These are phyloP conservation scores for Simalia tracyae DNA, from an alignment of 2,797 vertebrate genomes.

Conservation along the genomic window DNA sequence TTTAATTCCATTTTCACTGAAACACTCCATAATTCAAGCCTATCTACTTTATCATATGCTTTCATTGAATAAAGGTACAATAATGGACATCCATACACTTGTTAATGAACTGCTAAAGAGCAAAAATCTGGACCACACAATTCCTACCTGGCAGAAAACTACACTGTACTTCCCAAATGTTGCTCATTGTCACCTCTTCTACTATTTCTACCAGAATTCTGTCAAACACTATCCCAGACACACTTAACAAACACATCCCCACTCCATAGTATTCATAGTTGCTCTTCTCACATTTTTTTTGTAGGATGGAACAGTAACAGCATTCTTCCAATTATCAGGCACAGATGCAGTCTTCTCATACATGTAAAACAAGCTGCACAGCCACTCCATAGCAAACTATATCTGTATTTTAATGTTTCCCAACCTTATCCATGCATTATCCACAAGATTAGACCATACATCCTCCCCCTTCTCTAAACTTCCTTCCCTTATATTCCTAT, in stretches of 20 bases:
- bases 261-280: background rate
- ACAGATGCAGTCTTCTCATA: background rate
- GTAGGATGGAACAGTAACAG: background rate
- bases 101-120: background rate
- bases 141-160: background rate
- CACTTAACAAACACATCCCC: background rate
- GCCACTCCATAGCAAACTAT: too few species aligned
- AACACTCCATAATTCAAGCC: too few species aligned
- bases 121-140: background rate
- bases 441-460: background rate
- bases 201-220: background rate
- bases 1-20: too few species aligned
- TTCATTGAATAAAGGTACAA: too few species aligned
- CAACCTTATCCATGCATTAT: background rate
- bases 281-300: background rate
- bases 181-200: background rate
- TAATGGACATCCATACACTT: background rate
- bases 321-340: background rate
- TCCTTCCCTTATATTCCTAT: background rate
- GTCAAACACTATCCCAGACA: background rate
- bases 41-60: too few species aligned
- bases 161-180: background rate
- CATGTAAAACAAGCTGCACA: background rate
- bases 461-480: background rate
- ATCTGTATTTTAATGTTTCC: background rate